Evolutionary conservation across 1,140 invertebrate genomes (phyloP), one percentile per base, ranked within the genome.

Genomic region (Drosophila sucinea): DNA sequence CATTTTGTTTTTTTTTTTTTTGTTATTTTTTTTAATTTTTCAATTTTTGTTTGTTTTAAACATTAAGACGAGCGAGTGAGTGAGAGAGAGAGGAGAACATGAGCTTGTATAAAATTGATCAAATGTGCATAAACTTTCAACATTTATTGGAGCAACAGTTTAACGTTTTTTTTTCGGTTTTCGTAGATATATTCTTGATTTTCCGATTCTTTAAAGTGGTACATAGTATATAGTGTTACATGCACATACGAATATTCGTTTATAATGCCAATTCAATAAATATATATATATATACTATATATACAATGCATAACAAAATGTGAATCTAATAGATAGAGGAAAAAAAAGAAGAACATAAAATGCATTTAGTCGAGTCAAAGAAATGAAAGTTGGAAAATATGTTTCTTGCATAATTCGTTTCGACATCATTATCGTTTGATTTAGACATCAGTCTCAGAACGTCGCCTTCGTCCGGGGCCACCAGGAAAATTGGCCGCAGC

Each of bases 401-500:
- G 63, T 62, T 72, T 51, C 10, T 33, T 33, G 55, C 51, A 68
- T 65, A 47, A 60, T 58, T 62, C n/a, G 65, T 51, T 67, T 47
- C 7, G 60, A 6, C 54, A 64, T 60, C 7, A 33, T 67, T 17
- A n/a, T 11, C 44, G 44, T n/a, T 51, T 25, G 23, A 64, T 69
- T 91, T 90, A 93, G 70, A 74, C 91, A 65, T 92, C 90, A 66
- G 92, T 93, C 70, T 93, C 94, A 54, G 94, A 94, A 57, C 96
- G 95, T 81, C 96, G 94, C 95, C 96, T 96, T 92, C 96, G 94
- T 66, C 96, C 96, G 3, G 97, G 97, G 6, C 97, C 97, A 5
- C 95, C 95, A n/a, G 97, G 96, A 92, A 95, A 97, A 92, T 96
- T 97, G 73, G 97, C 96, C 1, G 96, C 96, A 51, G 96, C 95